Evolutionary conservation across 2,113 vertebrate species (phyloP), one percentile per base, ranked within the genome.

Genomic region (Numenius arquata): DNA sequence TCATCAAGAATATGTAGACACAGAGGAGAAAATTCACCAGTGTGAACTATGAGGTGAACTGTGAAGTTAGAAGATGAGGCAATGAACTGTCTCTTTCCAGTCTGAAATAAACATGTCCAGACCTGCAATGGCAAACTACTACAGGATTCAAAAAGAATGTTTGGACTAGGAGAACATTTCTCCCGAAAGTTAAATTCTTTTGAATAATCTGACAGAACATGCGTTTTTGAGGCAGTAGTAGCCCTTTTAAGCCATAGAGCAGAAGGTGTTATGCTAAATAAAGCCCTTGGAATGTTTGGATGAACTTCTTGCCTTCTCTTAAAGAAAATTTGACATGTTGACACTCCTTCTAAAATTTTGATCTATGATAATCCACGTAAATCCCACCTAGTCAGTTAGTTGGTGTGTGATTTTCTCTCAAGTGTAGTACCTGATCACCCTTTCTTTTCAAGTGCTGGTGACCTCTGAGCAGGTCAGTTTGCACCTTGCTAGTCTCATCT

Each of bases 271-370:
- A 96, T 95, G 96, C 95, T 96, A 95, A 97, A 95, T 96, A 96
- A 97, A 96, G 78, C 87, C 89, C 81, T 84, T 88, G 81, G 72
- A 97, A 95, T 88, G 95, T 94, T 97, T 95, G 66, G 75, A 88
- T 97, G 96, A 97, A 96, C 94, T 97, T 90, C 77, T 80, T 93
- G 79, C 87, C 85, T 93, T 95, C 71, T 94, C 83, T 97, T 93
- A 90, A 91, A 96, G 91, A 94, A 96, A 94, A 96, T 95, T 92
- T 97, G 97, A 97, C 96, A 96, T 90, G 94, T 96, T 97, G 96
- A 96, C 96, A 96, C 59, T 78, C 89, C 73, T 90, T 92, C 94
- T 95, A 95, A 96, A 90, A 92, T 96, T 96, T 88, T 97, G 95
- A 95, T 97, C 96, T 96, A 77, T 96, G 93, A 89, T 97, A 96